These are phyloP conservation scores for Cetonia aurata DNA, from an alignment of 2,888 invertebrate species.

Conservation along the genomic window DNA sequence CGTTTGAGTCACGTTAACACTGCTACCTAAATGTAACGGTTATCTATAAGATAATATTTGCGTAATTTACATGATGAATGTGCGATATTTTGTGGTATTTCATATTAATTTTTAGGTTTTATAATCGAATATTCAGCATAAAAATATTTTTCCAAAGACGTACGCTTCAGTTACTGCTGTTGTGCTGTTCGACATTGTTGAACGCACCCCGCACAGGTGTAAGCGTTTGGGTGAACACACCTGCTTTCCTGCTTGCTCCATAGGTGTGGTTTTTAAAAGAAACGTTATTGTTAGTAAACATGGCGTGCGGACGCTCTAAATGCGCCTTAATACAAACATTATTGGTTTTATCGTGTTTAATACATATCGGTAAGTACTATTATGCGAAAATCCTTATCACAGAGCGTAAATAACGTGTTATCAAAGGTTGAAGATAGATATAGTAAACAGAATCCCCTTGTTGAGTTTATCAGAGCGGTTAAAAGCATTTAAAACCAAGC, in stretches of 20 bases:
- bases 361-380: constrained; percentile 15
- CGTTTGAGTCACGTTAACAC: constrained; percentile 6
- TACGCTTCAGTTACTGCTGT: neutral
- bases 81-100: no score
- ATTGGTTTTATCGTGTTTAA: constrained; percentile 5
- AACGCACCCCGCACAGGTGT: constrained; percentile 28
- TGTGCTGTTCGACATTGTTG: neutral
- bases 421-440: no score
- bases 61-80: no score
- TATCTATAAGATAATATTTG: no score
- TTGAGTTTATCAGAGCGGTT: no score
- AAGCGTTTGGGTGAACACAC: constrained; percentile 30
- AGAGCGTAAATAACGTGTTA: no score
- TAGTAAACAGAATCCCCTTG: no score
- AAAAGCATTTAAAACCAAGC: neutral
- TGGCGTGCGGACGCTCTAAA: constrained; percentile 28
- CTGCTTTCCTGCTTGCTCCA: constrained; percentile 21
- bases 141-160: no score
- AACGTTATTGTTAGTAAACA: constrained; percentile 40
- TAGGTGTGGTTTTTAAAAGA: constrained; percentile 38
- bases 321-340: neutral
- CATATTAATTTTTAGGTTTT: no score
- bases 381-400: no score
- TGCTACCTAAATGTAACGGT: no score
- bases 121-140: no score